Base-by-base conservation (phyloP, 2,888 invertebrate genomes). In the Eupithecia subfuscata region DNA sequence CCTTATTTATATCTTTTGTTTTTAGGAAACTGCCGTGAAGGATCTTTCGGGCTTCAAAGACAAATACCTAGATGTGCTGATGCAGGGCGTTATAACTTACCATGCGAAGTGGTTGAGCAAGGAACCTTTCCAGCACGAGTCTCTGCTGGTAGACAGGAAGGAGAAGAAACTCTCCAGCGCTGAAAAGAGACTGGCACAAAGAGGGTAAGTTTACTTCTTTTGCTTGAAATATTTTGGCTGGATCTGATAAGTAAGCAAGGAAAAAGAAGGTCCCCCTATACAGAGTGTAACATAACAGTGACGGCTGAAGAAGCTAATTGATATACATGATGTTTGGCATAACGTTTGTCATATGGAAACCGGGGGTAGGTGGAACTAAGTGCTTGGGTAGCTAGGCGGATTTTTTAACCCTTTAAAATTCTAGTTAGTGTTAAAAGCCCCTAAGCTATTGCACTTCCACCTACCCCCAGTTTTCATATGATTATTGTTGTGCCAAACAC, bases 51-150 rank as follows among this genome's bases (percentile, higher is more conserved):
- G 96, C 77, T 93, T 95, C 69, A 96, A 96, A 83, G 97, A 97
- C 78, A 97, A 96, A 83, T 98, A 97, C 85, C 93, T 96, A 22
- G 99, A 99, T 88, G 95, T 97, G 70, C 96, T 99, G 68, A 96
- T 99, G 95, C 97, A 97, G 88, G 97, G 97, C 77, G 94, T 97
- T 34, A 91, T 97, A 67, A 95, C 96, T 74, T 90, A 95, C 40
- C 96, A 97, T 82, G 96, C 96, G 22, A 95, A 95, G 60, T 90
- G 96, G 70, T 91, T 97, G 76, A 97, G 97, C 75, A 97, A 97
- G 91, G 97, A 97, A 85, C 99, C 99, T 0, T 99, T 99, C 93
- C 98, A 98, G 84, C 99, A 99, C 87, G 99, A 99, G 90, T 98
- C 99, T 14, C 94, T 99, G 73, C 95, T 99, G 48, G 97, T 99